Conservation (phyloP, 2,797 vertebrate genomes). For the Mico argentatus region DNA sequence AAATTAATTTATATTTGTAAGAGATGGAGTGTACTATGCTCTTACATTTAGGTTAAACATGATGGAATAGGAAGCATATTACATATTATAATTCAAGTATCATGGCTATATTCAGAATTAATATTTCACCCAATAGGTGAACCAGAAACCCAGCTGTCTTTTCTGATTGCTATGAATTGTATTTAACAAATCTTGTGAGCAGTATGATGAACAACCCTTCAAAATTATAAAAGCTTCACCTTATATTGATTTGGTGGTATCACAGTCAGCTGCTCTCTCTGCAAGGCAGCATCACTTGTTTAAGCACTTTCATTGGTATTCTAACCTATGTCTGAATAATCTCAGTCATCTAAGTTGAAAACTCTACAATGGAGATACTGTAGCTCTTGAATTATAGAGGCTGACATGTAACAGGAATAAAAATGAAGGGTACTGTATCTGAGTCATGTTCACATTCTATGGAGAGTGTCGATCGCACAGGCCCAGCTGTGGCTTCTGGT, state of each 20-base stretch:
- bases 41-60: not conserved
- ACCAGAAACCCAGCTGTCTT: not conserved
- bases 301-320: not conserved
- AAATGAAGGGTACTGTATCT: not conserved
- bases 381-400: not conserved
- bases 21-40: not conserved
- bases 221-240: not conserved
- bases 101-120: not conserved
- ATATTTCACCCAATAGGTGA: not conserved
- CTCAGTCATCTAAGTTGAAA: conserved; percentile 2
- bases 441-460: not conserved
- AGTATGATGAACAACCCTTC: not conserved
- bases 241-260: not conserved
- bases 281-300: not conserved
- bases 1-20: not conserved
- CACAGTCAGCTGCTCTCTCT: not conserved
- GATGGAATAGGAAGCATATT: not conserved
- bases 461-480: not conserved
- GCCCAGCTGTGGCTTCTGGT: not conserved
- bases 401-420: not conserved
- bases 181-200: not conserved
- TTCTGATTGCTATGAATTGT: not conserved
- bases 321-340: not conserved
- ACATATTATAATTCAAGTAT: not conserved
- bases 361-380: not conserved